Percentiles rank a stretch among this genome's conserved stretches.
phyloP scores from a whole-genome alignment of 2,888 invertebrate species.

The Ormyrus thymus region DNA sequence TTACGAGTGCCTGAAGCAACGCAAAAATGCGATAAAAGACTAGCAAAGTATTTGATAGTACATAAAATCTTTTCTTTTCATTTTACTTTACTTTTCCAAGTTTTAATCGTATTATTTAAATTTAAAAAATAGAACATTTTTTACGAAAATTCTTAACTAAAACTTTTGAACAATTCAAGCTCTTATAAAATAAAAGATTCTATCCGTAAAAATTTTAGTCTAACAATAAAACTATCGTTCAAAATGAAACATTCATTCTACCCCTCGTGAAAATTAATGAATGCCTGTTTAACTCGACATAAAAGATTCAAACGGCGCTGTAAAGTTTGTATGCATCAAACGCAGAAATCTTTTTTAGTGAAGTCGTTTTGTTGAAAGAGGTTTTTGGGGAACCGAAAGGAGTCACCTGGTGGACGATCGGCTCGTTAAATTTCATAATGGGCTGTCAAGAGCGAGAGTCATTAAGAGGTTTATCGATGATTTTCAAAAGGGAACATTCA shows the following conservation, averaged over 20 bases:
- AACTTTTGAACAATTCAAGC: too few species aligned
- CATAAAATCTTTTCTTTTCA: too few species aligned
- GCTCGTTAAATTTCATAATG: slow-evolving; percentile 29
- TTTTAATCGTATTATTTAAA: too few species aligned
- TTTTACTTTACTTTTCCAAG: too few species aligned
- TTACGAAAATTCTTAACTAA: background rate
- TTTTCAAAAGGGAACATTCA: background rate
- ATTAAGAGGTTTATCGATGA: slow-evolving; percentile 10
- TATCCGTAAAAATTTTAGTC: too few species aligned
- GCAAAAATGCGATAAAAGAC: too few species aligned
- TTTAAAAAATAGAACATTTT: too few species aligned
- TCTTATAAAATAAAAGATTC: too few species aligned
- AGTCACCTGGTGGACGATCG: slow-evolving; percentile 38
- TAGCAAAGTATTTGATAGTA: too few species aligned
- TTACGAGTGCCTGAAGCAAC: too few species aligned
- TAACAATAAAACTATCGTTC: background rate
- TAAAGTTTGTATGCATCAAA: background rate
- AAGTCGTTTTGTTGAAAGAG: background rate
- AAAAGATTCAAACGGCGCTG: background rate
- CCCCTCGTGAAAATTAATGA: slow-evolving; percentile 21
- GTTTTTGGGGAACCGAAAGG: slow-evolving; percentile 5
- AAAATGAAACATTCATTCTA: background rate
- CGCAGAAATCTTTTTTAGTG: slow-evolving; percentile 5
- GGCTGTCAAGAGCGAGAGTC: slow-evolving; percentile 4
- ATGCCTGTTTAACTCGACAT: slow-evolving; percentile 12